Conservation (phyloP, 2,888 invertebrate genomes). For the Apoderus coryli region DNA sequence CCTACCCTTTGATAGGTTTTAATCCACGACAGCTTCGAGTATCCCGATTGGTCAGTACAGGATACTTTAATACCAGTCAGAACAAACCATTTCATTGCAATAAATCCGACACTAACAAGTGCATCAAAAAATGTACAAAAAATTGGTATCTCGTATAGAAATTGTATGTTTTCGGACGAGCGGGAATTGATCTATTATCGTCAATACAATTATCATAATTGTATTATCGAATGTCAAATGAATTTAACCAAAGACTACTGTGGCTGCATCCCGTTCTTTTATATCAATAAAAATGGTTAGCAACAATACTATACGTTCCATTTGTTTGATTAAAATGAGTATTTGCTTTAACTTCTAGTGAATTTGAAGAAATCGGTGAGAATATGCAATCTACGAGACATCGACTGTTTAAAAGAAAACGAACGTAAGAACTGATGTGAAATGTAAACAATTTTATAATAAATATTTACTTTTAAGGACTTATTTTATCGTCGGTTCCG, state of each 20-base stretch:
- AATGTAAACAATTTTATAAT: too few species aligned
- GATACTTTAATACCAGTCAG: constrained; percentile 41
- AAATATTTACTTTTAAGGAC: too few species aligned
- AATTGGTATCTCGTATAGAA: constrained; percentile 35
- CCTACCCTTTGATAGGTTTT: constrained; percentile 35
- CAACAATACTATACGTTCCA: constrained; percentile 12
- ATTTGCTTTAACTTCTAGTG: constrained; percentile 8
- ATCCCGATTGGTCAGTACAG: constrained; percentile 46
- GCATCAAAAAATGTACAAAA: constrained; percentile 39
- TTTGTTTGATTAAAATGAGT: background rate
- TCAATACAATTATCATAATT: constrained; percentile 50
- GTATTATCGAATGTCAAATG: constrained; percentile 43
- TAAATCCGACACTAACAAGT: constrained; percentile 49
- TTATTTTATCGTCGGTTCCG: too few species aligned
- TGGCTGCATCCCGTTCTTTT: constrained; percentile 45
- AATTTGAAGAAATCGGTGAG: constrained; percentile 7
- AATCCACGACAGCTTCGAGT: constrained; percentile 48
- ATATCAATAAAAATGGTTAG: constrained; percentile 32
- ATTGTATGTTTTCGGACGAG: constrained; percentile 47
- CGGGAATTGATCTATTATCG: constrained; percentile 26
- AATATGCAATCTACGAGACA: constrained; percentile 37
- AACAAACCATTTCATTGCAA: constrained; percentile 44
- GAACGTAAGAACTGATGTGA: constrained; percentile 31
- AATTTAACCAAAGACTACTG: constrained; percentile 35
- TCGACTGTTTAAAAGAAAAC: constrained; percentile 34